phyloP scores from a whole-genome alignment of 2,113 vertebrate genomes.

The Pterocles burchelli region DNA sequence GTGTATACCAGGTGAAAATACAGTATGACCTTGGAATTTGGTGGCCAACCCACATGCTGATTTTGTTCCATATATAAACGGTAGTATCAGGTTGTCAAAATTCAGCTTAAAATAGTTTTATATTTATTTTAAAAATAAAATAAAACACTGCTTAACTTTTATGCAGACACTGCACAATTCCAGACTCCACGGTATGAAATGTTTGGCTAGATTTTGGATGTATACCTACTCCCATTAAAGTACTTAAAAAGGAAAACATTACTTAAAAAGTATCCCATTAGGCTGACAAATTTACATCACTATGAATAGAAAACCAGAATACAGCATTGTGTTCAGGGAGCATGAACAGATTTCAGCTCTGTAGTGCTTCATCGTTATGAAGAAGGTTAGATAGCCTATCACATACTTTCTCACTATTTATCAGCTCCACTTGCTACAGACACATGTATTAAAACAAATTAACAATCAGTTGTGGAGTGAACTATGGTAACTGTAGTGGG shows the following conservation, averaged over 20 bases:
- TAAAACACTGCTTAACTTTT: slow-evolving; percentile 34
- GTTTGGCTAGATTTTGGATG: slow-evolving; percentile 72
- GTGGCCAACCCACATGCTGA: background rate
- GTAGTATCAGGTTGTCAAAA: background rate
- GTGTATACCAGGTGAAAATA: background rate
- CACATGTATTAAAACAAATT: slow-evolving; percentile 55
- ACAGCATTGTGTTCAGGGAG: slow-evolving; percentile 51
- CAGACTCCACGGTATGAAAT: slow-evolving; percentile 53
- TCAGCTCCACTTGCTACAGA: slow-evolving; percentile 54
- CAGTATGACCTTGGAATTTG: background rate
- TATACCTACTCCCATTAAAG: slow-evolving; percentile 71
- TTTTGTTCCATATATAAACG: background rate
- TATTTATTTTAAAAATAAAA: background rate
- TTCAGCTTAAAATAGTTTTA: background rate
- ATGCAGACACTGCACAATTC: slow-evolving; percentile 43
- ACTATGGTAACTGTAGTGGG: slow-evolving; percentile 61
- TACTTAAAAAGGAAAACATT: slow-evolving; percentile 78
- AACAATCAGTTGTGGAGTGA: slow-evolving; percentile 71
- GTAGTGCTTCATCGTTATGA: slow-evolving; percentile 55
- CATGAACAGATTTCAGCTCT: slow-evolving; percentile 61
- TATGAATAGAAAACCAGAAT: slow-evolving; percentile 62
- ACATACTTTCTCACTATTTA: slow-evolving; percentile 53
- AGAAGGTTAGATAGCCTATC: slow-evolving; percentile 56
- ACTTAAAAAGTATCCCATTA: slow-evolving; percentile 80
- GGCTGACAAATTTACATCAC: slow-evolving; percentile 76